phyloP scores from a whole-genome alignment of 2,888 invertebrate genomes.

The Tetragonisca angustula region DNA sequence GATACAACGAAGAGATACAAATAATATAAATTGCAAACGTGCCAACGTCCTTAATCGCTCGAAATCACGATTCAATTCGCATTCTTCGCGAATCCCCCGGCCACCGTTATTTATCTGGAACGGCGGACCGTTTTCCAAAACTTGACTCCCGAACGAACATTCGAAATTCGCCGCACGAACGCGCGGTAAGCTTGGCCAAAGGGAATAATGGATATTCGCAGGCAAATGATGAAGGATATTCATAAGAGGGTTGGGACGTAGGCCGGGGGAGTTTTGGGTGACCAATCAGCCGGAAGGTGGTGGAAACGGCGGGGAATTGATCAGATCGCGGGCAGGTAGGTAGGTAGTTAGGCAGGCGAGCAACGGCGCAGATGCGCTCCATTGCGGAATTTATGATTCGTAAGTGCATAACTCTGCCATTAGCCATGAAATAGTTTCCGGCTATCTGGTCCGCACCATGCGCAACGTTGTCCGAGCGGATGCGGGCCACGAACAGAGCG shows the following conservation, averaged over 20 bases:
- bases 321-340: constrained; percentile 58
- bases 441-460: constrained; percentile 67
- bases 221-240: constrained; percentile 9
- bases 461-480: constrained; percentile 56
- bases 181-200: neutral
- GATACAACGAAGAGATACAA: too few relatives aligned
- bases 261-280: constrained; percentile 4
- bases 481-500: constrained; percentile 30
- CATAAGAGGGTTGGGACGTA: constrained; percentile 22
- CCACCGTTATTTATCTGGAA: neutral
- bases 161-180: neutral
- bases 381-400: constrained; percentile 77
- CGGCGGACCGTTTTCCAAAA: neutral
- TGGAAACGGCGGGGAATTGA: constrained; percentile 51
- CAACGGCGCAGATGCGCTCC: constrained; percentile 62
- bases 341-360: constrained; percentile 46
- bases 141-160: neutral
- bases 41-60: too few relatives aligned
- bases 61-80: neutral
- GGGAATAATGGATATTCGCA: neutral
- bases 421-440: constrained; percentile 78
- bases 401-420: constrained; percentile 78
- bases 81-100: neutral
- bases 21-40: too few relatives aligned
- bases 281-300: constrained; percentile 56